Evolutionary conservation across 1,140 invertebrate genomes (phyloP).

Genomic region (Lutraria rhynchaena): DNA sequence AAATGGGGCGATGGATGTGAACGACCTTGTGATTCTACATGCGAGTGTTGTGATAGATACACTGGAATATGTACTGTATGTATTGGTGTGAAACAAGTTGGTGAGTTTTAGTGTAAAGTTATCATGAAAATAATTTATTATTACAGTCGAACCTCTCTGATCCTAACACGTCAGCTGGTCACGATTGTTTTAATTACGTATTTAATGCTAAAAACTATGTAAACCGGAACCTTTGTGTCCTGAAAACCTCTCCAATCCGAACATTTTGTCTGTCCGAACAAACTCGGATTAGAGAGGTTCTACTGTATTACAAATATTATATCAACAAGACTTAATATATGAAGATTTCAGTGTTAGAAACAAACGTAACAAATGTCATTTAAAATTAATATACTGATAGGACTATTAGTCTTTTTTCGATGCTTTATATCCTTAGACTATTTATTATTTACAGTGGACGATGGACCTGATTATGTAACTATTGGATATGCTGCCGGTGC

Average conservation of each 20-base stretch:
- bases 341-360: too few species aligned
- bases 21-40: neutral
- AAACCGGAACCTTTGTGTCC: neutral
- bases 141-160: neutral
- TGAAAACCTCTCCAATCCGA: neutral
- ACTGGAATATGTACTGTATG: slow-evolving; percentile 4
- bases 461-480: neutral
- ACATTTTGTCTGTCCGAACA: neutral
- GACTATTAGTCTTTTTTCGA: neutral
- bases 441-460: neutral
- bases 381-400: neutral
- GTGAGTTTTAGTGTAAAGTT: neutral
- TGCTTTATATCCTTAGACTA: neutral
- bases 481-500: neutral
- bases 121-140: neutral
- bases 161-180: neutral
- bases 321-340: too few species aligned
- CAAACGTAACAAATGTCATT: neutral
- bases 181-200: neutral
- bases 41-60: slow-evolving; percentile 16
- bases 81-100: neutral
- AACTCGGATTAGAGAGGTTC: too few species aligned
- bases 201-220: neutral
- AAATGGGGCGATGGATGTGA: slow-evolving; percentile 3
- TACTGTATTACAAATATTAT: too few species aligned